Base-by-base conservation (phyloP, 2,113 vertebrate species). In the Brienomyrus brachyistius region DNA sequence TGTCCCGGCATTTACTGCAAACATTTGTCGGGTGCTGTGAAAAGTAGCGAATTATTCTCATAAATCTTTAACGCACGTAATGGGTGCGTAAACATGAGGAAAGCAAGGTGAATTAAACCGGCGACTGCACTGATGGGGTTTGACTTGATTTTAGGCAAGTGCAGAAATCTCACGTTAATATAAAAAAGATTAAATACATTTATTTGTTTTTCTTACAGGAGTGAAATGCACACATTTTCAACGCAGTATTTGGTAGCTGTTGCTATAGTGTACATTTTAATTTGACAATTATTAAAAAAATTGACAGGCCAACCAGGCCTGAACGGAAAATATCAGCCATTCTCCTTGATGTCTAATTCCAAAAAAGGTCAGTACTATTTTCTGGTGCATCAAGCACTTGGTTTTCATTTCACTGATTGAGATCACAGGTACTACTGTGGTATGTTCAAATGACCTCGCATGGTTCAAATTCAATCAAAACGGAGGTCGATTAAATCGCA, bases 31-130 rank as follows among this genome's bases (percentile, higher is more conserved):
- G 91, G 90, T 90, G 91, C 90, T 90, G 92, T 88, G 90, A 92
- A 92, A 84, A 90, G 91, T 94, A 93, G 91, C 92, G 90, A 94
- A 92, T 91, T 91, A 50, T 85, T 92, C 93, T 95, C 92, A 94
- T 95, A 90, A 92, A 94, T 94, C 90, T 95, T 94, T 94, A 91
- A 95, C 94, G 83, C 47, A 23, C 9, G 27, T 45, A 59, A 56
- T 54, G 35, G 74, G 35, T 17, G 35, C 35, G 21, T 13, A 86
- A 87, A 87, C 85, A 56, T 19, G 43, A 84, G 7, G 27, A 2
- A 54, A 21, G 51, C 51, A 40, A 87, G 50, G 51, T 54, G 27
- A 56, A 87, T 56, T 86, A 56, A 56, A 52, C 27, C 1, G 54
- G 51, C 5, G 13, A 31, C 31, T 56, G 31, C 31, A 10, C 54